These are phyloP conservation scores for Petrocephalus schoutedeni DNA, from an alignment of 2,797 vertebrate genomes.

Conservation along the genomic window DNA sequence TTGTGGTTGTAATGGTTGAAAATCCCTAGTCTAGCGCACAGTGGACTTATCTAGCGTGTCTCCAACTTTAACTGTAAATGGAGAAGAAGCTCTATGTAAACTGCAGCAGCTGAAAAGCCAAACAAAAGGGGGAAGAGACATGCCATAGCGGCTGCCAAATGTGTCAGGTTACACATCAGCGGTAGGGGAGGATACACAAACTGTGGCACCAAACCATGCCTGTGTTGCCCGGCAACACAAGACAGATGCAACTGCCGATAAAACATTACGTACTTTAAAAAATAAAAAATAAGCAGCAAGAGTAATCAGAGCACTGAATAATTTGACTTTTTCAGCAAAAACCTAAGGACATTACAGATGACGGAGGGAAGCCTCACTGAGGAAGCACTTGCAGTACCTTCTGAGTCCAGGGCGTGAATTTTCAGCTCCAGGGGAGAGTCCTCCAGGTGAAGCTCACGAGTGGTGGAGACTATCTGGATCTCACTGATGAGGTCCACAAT, in stretches of 20 bases:
- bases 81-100: background rate
- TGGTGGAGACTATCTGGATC: conserved; percentile 88
- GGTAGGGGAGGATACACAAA: background rate
- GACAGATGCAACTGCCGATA: background rate
- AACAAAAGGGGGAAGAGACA: background rate
- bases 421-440: conserved; percentile 85
- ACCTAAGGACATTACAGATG: background rate
- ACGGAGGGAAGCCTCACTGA: background rate
- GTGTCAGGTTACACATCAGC: background rate
- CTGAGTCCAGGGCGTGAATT: conserved; percentile 88
- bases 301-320: too few relatives aligned
- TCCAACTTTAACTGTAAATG: background rate
- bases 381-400: conserved; percentile 64
- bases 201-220: background rate
- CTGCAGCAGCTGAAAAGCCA: background rate
- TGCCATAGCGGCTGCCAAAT: background rate
- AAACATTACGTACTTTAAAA: background rate
- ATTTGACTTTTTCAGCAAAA: background rate
- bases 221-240: background rate
- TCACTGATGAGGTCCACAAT: conserved; percentile 85
- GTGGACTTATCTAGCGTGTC: background rate
- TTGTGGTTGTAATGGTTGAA: background rate
- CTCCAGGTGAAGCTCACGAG: conserved; percentile 89
- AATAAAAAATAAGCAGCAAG: too few relatives aligned
- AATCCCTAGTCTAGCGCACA: background rate